Conservation (phyloP, 2,797 vertebrate species). For the Chelonia mydas region DNA sequence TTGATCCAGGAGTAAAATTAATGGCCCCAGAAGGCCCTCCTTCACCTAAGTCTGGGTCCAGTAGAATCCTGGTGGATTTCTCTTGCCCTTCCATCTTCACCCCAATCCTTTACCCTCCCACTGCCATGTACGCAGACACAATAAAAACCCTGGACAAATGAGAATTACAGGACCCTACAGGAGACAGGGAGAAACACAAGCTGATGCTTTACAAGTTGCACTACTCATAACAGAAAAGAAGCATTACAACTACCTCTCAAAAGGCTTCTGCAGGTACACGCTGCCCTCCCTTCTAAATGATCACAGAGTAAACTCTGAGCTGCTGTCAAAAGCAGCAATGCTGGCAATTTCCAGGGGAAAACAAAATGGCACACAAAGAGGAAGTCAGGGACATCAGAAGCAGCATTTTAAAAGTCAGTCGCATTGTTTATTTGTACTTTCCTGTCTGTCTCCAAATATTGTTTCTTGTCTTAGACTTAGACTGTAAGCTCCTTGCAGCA, state of each 20-base stretch:
- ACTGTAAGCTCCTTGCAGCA: not conserved
- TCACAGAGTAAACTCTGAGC: rapidly evolving
- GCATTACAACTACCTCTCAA: not conserved
- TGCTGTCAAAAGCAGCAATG: not conserved
- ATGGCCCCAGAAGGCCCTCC: not conserved
- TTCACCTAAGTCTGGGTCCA: not conserved
- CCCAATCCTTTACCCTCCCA: rapidly evolving
- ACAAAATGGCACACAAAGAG: rapidly evolving
- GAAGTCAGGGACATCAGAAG: not conserved
- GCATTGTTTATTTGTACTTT: not conserved
- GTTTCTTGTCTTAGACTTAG: not conserved
- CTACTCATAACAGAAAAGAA: not conserved
- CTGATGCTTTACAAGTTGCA: not conserved
- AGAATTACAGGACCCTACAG: not conserved
- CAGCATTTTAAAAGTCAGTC: not conserved
- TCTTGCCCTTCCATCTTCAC: not conserved
- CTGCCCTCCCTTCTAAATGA: not conserved
- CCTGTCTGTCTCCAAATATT: not conserved
- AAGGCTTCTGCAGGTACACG: not conserved
- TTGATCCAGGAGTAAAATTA: rapidly evolving
- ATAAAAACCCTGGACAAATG: not conserved
- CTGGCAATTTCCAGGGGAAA: not conserved
- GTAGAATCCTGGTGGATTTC: not conserved
- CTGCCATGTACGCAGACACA: rapidly evolving
- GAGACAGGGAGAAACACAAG: not conserved